phyloP scores from a whole-genome alignment of 2,888 invertebrate genomes.

The Ormyrus thymus region DNA sequence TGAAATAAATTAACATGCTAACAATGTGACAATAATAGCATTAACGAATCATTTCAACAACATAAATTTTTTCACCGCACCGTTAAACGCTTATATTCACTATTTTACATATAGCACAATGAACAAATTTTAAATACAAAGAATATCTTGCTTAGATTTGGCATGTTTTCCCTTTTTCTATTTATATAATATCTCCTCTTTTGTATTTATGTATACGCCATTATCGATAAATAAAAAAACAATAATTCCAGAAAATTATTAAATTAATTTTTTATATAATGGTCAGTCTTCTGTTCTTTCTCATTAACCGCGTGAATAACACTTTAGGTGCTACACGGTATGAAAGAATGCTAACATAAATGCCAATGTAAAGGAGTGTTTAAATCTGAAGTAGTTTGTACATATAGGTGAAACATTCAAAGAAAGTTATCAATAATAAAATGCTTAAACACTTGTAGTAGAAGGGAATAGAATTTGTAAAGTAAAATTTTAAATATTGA shows the following conservation, averaged over 20 bases:
- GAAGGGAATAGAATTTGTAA: slow-evolving; percentile 6
- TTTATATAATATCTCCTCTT: slow-evolving; percentile 43
- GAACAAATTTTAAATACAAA: slow-evolving; percentile 56
- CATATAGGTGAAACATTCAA: slow-evolving; percentile 33
- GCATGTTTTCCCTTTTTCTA: slow-evolving; percentile 52
- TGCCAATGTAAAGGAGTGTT: slow-evolving; percentile 46
- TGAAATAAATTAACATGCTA: slow-evolving; percentile 52
- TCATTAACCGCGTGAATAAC: slow-evolving; percentile 35
- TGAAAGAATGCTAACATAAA: slow-evolving; percentile 54
- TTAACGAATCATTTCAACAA: slow-evolving; percentile 50
- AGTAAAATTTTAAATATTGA: slow-evolving; percentile 23
- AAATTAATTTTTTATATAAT: slow-evolving; percentile 60
- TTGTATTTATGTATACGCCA: slow-evolving; percentile 36
- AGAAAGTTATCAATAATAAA: slow-evolving; percentile 34
- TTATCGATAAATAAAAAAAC: slow-evolving; percentile 37
- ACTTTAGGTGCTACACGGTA: slow-evolving; percentile 20
- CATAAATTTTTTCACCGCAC: slow-evolving; percentile 52
- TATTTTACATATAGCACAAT: slow-evolving; percentile 50
- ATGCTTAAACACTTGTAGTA: slow-evolving; percentile 41
- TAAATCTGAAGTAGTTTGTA: slow-evolving; percentile 41
- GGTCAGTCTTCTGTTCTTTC: slow-evolving; percentile 66
- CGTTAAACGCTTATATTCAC: slow-evolving; percentile 52
- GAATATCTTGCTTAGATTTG: slow-evolving; percentile 56
- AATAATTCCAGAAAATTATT: slow-evolving; percentile 47
- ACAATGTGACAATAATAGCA: slow-evolving; percentile 45